A percentile compares a stretch with the other conserved stretches of the same genome.
Conservation (phyloP, 2,113 vertebrate genomes). For the Stigmatopora nigra region DNA sequence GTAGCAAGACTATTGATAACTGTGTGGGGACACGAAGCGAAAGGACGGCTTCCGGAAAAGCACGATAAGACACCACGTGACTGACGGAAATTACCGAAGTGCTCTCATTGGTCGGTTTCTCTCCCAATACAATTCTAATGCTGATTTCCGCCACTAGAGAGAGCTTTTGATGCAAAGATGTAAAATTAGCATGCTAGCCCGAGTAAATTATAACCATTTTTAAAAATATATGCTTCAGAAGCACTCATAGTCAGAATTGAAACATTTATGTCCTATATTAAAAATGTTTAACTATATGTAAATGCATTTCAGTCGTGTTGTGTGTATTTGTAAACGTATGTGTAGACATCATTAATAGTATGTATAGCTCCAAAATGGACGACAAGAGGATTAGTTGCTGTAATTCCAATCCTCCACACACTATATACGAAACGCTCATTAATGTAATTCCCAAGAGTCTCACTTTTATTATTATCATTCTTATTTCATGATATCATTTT, state of each 20-base stretch:
- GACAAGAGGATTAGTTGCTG: conserved; percentile 34
- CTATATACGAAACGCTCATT: conserved; percentile 60
- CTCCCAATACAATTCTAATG: background rate
- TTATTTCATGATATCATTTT: background rate
- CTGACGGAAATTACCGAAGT: conserved; percentile 29
- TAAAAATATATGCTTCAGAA: no score
- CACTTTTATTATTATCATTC: conserved; percentile 23
- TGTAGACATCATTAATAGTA: background rate
- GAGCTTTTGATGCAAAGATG: conserved; percentile 16
- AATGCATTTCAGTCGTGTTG: conserved; percentile 2
- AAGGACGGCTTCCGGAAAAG: conserved; percentile 8
- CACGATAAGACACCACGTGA: conserved; percentile 38
- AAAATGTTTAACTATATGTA: background rate
- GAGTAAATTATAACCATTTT: no score
- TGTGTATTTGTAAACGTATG: background rate
- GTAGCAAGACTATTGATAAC: conserved; percentile 18
- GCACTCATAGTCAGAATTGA: background rate
- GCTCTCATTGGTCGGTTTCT: background rate
- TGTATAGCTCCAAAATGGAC: conserved; percentile 10
- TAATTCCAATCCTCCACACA: conserved; percentile 60
- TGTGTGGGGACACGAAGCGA: background rate
- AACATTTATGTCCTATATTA: background rate
- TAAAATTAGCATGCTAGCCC: background rate
- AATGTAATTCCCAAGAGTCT: conserved; percentile 50
- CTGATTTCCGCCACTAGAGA: conserved; percentile 21